phyloP scores from a whole-genome alignment of 2,888 invertebrate species.

The Dugesia japonica region DNA sequence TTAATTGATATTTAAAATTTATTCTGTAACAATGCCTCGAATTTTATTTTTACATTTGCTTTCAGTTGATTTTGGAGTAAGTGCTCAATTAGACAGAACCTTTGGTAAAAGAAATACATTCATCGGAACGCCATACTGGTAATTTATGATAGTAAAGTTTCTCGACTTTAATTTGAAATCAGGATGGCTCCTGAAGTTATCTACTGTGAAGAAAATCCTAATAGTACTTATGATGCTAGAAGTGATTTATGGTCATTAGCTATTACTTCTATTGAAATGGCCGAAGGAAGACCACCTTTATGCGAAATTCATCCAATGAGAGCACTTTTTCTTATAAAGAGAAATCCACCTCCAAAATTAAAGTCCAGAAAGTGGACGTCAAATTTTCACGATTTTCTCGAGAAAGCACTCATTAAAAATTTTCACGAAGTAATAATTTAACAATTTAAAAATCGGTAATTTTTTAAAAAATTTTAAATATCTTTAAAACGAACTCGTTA shows the following conservation, averaged over 20 bases:
- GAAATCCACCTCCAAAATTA: constrained; percentile 87
- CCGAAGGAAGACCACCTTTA: constrained; percentile 88
- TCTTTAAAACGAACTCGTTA: no score
- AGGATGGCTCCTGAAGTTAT: constrained; percentile 96
- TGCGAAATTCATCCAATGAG: constrained; percentile 99
- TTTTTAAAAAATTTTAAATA: no score
- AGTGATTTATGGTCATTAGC: constrained; percentile 57
- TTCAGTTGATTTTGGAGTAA: constrained; percentile 92
- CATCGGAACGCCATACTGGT: constrained; percentile 61
- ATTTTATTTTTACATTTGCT: no score
- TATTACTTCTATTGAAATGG: constrained; percentile 98
- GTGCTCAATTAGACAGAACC: constrained; percentile 92
- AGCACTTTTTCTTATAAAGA: constrained; percentile 87
- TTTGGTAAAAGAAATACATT: constrained; percentile 96
- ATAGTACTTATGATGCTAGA: constrained; percentile 92
- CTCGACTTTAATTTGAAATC: background rate
- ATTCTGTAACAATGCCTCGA: no score
- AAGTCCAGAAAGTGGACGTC: constrained; percentile 54
- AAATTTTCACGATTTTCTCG: constrained; percentile 90
- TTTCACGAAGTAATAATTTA: constrained; percentile 5
- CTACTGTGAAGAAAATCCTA: constrained; percentile 97
- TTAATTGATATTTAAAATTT: no score
- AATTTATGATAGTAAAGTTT: constrained; percentile 33
- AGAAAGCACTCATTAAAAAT: constrained; percentile 78
- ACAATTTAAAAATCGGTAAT: no score